phyloP scores from a whole-genome alignment of 1,140 invertebrate genomes.

The Polypedilum pembai region DNA sequence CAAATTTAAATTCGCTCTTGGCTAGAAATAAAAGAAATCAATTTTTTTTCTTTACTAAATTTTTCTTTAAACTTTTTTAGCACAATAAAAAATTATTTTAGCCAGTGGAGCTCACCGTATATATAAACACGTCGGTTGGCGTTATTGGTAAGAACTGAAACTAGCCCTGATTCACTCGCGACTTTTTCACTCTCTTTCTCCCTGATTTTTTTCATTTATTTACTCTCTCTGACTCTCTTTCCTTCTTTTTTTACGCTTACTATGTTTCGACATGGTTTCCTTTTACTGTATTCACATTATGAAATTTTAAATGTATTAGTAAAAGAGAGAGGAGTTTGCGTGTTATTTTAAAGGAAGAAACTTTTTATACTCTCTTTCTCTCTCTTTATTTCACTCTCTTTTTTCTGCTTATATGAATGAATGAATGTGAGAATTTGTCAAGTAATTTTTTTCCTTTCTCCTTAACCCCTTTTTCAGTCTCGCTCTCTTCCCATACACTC shows the following conservation, averaged over 20 bases:
- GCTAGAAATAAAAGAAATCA: too few species aligned
- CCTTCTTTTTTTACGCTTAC: not conserved
- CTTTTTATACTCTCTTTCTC: not conserved
- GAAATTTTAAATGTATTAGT: not conserved
- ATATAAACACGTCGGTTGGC: not conserved
- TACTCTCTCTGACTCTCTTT: not conserved
- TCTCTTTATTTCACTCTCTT: too few species aligned
- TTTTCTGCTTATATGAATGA: too few species aligned
- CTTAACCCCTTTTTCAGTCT: not conserved
- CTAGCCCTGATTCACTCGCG: slow-evolving; percentile 9
- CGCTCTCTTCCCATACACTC: not conserved
- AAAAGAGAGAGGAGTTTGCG: not conserved
- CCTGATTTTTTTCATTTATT: not conserved
- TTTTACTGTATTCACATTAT: slow-evolving; percentile 1
- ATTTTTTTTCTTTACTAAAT: too few species aligned
- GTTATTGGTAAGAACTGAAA: not conserved
- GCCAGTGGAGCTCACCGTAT: not conserved
- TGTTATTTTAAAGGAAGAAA: not conserved
- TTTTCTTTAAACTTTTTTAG: too few species aligned
- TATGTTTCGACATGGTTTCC: not conserved
- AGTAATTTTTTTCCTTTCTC: not conserved
- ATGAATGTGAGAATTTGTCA: not conserved
- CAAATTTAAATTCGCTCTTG: not conserved
- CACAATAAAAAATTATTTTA: too few species aligned
- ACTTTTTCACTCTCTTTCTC: not conserved